Percentiles rank a stretch among this genome's conserved stretches.
Evolutionary conservation across 2,113 vertebrate genomes (phyloP).

Genomic region (Actenoides lindsayi): DNA sequence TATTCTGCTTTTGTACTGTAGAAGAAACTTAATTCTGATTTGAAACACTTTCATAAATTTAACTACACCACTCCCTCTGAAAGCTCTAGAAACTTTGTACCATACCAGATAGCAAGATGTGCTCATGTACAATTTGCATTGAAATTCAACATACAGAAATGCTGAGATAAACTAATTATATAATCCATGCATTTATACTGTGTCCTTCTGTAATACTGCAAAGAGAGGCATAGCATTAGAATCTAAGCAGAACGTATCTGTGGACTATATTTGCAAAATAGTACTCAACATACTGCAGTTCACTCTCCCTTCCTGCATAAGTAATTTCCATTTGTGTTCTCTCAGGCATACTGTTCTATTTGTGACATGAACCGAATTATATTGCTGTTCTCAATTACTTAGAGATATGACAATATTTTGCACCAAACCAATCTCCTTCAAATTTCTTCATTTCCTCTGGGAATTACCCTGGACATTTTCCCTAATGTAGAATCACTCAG

Average conservation of each 20-base stretch:
- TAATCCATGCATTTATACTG: background rate
- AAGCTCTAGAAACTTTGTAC: background rate
- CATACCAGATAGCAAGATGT: background rate
- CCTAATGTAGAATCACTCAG: background rate
- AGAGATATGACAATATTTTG: background rate
- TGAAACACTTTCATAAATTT: background rate
- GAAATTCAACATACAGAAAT: background rate
- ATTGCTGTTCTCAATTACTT: background rate
- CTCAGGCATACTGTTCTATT: background rate
- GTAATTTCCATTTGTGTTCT: background rate
- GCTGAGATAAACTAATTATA: background rate
- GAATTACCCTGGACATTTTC: background rate
- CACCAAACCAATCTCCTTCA: background rate
- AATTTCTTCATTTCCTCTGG: conserved; percentile 4
- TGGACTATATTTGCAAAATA: background rate
- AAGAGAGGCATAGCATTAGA: background rate
- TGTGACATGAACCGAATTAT: background rate
- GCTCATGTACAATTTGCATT: background rate
- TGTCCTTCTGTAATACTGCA: background rate
- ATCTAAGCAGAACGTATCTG: background rate
- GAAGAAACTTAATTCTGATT: background rate
- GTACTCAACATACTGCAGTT: background rate
- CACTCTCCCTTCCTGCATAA: background rate
- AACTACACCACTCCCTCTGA: background rate
- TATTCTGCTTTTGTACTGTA: background rate